Base-by-base conservation (phyloP, 2,797 vertebrate genomes). In the Dendrocincla fuliginosa region DNA sequence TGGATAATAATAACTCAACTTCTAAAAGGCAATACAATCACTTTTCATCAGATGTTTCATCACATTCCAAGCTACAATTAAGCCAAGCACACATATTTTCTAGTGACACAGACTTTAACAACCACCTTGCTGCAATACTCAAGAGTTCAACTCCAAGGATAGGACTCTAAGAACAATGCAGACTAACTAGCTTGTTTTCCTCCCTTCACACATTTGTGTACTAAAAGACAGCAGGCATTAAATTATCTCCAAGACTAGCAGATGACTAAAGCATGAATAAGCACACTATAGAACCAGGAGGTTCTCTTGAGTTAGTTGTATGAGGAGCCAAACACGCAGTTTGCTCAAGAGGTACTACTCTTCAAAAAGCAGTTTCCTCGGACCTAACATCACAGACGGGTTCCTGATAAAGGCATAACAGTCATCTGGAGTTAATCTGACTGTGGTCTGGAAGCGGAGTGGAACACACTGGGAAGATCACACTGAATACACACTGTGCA, bases 21-120 rank as follows among this genome's bases (percentile, higher is more conserved):
- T 85, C 68, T 68, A 84, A 87, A 89, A 89, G 15, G 64, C 57
- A 39, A 68, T 9, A 42, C 14, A 30, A 50, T 12, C 25, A 50
- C 55, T 56, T 89, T 87, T 71, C 57, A 84, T 87, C 82, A 81
- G 53, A 67, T 23, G 42, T 33, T 65, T 83, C 55, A 47, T 73
- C 46, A 37, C 35, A 37, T 69, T 76, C 79, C 53, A 70, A 84
- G 49, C 32, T 39, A 37, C 82, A 87, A 86, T 85, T 85, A 93
- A 92, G 35, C 60, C 24, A 50, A 67, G 46, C 32, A 41, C 12
- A 47, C 6, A 2, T 64, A 89, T 55, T 95, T 92, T 52, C 80
- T 82, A 78, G 25, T 93, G 93, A 95, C 92, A 92, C 84, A 95
- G 53, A 64, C 57, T 73, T n/a, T 96, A 95, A 97, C 79, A 63